Evolutionary conservation across 1,140 invertebrate genomes (phyloP).

Genomic region (Reticulitermes speratus): DNA sequence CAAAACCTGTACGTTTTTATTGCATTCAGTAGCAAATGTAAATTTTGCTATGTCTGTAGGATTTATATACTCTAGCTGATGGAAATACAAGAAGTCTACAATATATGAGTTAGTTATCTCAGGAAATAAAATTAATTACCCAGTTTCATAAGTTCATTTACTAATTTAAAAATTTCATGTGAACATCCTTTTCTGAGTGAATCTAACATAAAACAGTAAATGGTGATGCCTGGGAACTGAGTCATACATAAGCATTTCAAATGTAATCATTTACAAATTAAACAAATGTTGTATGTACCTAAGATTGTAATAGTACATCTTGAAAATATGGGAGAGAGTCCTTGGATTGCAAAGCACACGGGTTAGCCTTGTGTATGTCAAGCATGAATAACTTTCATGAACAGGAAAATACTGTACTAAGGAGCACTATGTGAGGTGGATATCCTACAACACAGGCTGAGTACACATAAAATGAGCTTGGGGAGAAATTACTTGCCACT

Average conservation of each 20-base stretch:
- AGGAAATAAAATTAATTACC: background rate
- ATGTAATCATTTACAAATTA: background rate
- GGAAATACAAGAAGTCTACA: background rate
- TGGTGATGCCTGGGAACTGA: background rate
- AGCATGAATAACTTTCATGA: too few relatives aligned
- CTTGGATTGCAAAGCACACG: too few relatives aligned
- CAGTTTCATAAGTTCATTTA: background rate
- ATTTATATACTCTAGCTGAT: background rate
- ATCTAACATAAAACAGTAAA: background rate
- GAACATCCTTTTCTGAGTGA: background rate
- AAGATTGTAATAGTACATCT: too few relatives aligned
- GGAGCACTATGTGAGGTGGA: too few relatives aligned
- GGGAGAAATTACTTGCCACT: background rate
- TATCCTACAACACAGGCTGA: too few relatives aligned
- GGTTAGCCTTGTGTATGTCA: too few relatives aligned
- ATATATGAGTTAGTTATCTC: background rate
- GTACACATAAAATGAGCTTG: too few relatives aligned
- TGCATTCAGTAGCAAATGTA: background rate
- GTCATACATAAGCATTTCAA: background rate
- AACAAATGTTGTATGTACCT: background rate
- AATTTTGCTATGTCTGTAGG: background rate
- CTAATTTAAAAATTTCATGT: background rate
- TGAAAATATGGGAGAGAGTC: too few relatives aligned
- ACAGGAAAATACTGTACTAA: too few relatives aligned
- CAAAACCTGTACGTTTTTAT: background rate